Percentiles rank a stretch among this genome's conserved stretches.
phyloP scores from a whole-genome alignment of 2,113 vertebrate species.

The Cavia aperea region DNA sequence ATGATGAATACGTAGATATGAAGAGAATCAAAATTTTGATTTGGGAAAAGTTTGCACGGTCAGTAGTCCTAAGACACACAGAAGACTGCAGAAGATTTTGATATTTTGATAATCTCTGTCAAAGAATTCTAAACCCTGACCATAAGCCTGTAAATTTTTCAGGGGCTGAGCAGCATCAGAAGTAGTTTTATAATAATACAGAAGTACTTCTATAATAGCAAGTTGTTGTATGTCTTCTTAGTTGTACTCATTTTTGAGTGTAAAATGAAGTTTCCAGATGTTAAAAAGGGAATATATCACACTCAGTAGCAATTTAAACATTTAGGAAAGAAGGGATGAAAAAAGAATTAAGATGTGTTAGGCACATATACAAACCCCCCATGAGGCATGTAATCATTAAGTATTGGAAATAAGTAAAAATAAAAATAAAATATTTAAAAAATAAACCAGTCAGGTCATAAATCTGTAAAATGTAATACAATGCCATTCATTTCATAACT shows the following conservation, averaged over 20 bases:
- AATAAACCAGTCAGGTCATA: neutral
- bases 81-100: neutral
- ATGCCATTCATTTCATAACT: neutral
- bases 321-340: neutral
- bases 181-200: neutral
- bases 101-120: neutral
- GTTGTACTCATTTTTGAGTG: neutral
- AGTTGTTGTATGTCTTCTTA: neutral
- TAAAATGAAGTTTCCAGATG: neutral
- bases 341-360: no score
- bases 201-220: neutral
- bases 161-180: neutral
- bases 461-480: neutral
- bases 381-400: no score
- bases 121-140: neutral
- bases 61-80: neutral
- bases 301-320: neutral
- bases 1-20: fast-evolving
- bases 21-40: neutral
- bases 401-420: no score
- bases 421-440: neutral
- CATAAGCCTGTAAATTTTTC: neutral
- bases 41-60: neutral
- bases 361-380: no score
- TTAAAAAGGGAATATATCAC: neutral